Percentiles rank a stretch among this genome's conserved stretches.
Conservation (phyloP, 2,113 vertebrate species). For the Vulpes ferrilata region DNA sequence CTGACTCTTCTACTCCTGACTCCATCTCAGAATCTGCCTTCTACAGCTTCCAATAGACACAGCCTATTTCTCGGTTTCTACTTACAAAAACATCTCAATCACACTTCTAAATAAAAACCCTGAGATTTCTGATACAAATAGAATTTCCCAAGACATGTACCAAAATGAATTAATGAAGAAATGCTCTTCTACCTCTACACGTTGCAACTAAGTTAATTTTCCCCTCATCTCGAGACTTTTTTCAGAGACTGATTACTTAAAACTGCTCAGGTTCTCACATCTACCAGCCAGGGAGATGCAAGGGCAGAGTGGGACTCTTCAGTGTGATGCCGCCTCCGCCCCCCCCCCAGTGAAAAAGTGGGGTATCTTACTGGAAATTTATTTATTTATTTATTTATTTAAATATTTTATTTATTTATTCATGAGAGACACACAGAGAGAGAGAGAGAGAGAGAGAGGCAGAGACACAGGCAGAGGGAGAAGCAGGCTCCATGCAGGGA, state of each 20-base stretch:
- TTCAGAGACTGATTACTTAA: not conserved
- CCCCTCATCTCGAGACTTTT: not conserved
- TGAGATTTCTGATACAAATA: slow-evolving; percentile 16
- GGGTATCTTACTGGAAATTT: not conserved
- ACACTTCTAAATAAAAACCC: not conserved
- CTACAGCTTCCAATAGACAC: not conserved
- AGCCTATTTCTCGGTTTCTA: not conserved
- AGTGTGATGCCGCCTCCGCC: too few species aligned
- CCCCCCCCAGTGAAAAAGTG: not conserved
- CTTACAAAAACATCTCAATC: not conserved
- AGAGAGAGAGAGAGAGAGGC: too few species aligned
- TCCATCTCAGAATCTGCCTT: not conserved
- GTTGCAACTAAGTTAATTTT: not conserved
- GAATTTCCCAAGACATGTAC: not conserved
- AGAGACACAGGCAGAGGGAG: too few species aligned
- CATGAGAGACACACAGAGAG: too few species aligned
- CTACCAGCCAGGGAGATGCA: not conserved
- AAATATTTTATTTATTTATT: too few species aligned
- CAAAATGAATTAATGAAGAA: slow-evolving; percentile 8
- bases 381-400: too few species aligned
- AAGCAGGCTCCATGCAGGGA: too few species aligned
- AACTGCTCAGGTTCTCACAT: not conserved
- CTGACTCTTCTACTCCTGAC: not conserved
- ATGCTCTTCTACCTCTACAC: not conserved
- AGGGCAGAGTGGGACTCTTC: not conserved